These are phyloP conservation scores for Mus musculus DNA, from an alignment of 2,113 vertebrate genomes.

Conservation along the genomic window GRCm39 chr13:46761001-46761500, in stretches of 20 bases:
- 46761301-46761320: neutral
- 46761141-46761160: no score
- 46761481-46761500: neutral
- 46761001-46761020: neutral
- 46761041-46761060: neutral
- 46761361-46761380: neutral
- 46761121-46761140: conserved; percentile 51
- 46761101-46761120: neutral
- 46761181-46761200: neutral
- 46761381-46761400: neutral
- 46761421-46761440: neutral
- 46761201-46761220: neutral
- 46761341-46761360: neutral
- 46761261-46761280: neutral
- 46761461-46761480: neutral
- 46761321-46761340: neutral
- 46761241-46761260: neutral
- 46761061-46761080: neutral
- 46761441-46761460: neutral
- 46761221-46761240: neutral
- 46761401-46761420: neutral
- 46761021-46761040: conserved; percentile 43
- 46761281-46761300: neutral
- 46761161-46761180: no score
- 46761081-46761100: conserved; percentile 29